Conservation (phyloP, 2,797 vertebrate species). For the Pampus argenteus region DNA sequence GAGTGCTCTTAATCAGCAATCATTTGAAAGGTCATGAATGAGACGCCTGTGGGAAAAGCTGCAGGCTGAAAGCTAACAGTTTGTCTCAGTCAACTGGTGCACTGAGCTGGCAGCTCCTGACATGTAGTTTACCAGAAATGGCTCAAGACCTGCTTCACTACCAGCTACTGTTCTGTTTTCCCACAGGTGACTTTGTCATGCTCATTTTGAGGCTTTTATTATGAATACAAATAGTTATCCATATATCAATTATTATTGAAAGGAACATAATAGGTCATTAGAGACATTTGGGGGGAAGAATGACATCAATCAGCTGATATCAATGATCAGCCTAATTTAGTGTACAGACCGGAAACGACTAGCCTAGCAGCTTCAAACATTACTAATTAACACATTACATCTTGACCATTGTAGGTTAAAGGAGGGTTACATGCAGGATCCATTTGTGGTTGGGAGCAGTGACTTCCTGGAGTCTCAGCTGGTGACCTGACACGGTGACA, state of each 20-base stretch:
- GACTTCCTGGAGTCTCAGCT: constrained; percentile 10
- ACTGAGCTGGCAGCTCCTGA: constrained; percentile 47
- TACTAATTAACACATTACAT: neutral
- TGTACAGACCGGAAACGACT: no score
- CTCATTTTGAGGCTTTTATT: constrained; percentile 6
- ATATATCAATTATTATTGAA: constrained; percentile 9
- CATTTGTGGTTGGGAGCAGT: neutral
- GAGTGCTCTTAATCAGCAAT: constrained; percentile 76
- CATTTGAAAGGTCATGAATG: constrained; percentile 74
- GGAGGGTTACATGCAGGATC: neutral
- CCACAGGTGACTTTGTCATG: constrained; percentile 18
- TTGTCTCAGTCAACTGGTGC: constrained; percentile 59
- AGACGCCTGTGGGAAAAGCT: constrained; percentile 63
- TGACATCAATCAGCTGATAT: no score
- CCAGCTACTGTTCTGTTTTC: neutral
- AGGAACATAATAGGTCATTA: neutral
- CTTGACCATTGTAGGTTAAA: neutral
- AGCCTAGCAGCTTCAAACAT: neutral
- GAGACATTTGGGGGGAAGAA: neutral
- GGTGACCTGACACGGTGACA: constrained; percentile 9
- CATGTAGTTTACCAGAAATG: constrained; percentile 52
- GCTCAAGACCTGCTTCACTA: constrained; percentile 25
- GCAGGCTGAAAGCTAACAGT: constrained; percentile 57
- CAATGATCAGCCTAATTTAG: no score
- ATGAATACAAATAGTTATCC: constrained; percentile 2